Evolutionary conservation across 2,888 invertebrate species (phyloP).

Genomic region (Malthinus flaveolus): DNA sequence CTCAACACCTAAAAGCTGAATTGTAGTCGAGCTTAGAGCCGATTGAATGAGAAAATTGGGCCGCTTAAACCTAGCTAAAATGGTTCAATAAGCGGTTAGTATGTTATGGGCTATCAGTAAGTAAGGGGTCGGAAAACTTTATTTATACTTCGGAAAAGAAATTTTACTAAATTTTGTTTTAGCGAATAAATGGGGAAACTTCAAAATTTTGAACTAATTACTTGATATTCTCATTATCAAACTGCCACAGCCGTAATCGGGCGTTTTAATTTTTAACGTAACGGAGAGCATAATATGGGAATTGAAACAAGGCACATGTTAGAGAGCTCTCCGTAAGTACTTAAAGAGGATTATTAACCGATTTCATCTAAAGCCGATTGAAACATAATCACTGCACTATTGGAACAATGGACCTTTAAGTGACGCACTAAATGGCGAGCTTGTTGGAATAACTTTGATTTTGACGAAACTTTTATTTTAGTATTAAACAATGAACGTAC

Average conservation of each 20-base stretch:
- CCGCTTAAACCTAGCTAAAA: slow-evolving; percentile 43
- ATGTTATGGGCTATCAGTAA: slow-evolving; percentile 39
- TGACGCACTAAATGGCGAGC: neutral
- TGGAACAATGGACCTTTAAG: slow-evolving; percentile 13
- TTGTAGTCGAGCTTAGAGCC: slow-evolving; percentile 45
- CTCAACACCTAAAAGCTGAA: slow-evolving; percentile 46
- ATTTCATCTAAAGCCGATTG: slow-evolving; percentile 20
- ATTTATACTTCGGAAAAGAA: slow-evolving; percentile 14
- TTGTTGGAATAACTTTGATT: neutral
- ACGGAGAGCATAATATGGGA: neutral
- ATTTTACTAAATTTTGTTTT: neutral
- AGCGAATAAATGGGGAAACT: too few relatives aligned
- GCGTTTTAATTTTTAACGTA: too few relatives aligned
- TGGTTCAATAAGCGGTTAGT: slow-evolving; percentile 48
- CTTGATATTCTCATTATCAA: too few relatives aligned
- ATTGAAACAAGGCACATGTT: slow-evolving; percentile 13
- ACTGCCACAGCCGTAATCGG: too few relatives aligned
- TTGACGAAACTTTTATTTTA: too few relatives aligned
- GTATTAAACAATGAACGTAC: too few relatives aligned
- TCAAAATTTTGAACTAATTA: too few relatives aligned
- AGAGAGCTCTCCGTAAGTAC: slow-evolving; percentile 10
- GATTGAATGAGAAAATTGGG: slow-evolving; percentile 52
- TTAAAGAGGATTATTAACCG: slow-evolving; percentile 19
- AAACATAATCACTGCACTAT: slow-evolving; percentile 18
- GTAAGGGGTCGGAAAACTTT: slow-evolving; percentile 25